phyloP scores from a whole-genome alignment of 2,888 invertebrate species.

The Carterocephalus palaemon region DNA sequence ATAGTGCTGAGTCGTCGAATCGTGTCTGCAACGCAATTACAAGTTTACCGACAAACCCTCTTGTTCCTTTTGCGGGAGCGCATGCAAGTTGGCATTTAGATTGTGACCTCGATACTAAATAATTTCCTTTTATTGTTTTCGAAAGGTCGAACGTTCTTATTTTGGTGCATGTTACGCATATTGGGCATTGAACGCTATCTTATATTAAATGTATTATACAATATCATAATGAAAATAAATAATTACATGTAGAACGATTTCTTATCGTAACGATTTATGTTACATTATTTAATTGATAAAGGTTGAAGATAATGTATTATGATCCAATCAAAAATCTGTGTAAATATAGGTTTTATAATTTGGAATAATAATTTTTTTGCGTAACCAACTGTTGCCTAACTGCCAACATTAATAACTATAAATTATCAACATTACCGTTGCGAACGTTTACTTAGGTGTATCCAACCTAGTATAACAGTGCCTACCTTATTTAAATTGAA shows the following conservation, averaged over 20 bases:
- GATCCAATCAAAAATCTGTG: background rate
- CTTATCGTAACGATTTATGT: slow-evolving; percentile 1
- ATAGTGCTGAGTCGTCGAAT: slow-evolving; percentile 93
- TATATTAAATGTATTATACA: slow-evolving; percentile 9
- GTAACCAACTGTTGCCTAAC: too few species aligned
- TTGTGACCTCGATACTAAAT: slow-evolving; percentile 25
- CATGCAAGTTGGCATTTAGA: slow-evolving; percentile 21
- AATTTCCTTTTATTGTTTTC: slow-evolving; percentile 25
- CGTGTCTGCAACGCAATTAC: slow-evolving; percentile 81
- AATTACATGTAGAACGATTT: background rate
- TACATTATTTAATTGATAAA: background rate
- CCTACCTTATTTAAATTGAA: too few species aligned
- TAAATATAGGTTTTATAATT: too few species aligned
- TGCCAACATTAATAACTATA: too few species aligned
- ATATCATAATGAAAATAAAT: slow-evolving; percentile 1
- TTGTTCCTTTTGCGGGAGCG: slow-evolving; percentile 16
- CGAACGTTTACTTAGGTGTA: too few species aligned
- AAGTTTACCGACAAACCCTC: slow-evolving; percentile 22
- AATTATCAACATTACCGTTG: too few species aligned
- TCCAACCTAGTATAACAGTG: too few species aligned
- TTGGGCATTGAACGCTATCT: slow-evolving; percentile 6
- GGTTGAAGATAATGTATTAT: background rate
- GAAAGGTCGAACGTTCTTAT: slow-evolving; percentile 28
- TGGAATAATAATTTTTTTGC: background rate
- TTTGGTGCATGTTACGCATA: slow-evolving; percentile 12